These are phyloP conservation scores for Gastrophysa polygoni DNA, from an alignment of 2,888 invertebrate genomes.

Conservation along the genomic window DNA sequence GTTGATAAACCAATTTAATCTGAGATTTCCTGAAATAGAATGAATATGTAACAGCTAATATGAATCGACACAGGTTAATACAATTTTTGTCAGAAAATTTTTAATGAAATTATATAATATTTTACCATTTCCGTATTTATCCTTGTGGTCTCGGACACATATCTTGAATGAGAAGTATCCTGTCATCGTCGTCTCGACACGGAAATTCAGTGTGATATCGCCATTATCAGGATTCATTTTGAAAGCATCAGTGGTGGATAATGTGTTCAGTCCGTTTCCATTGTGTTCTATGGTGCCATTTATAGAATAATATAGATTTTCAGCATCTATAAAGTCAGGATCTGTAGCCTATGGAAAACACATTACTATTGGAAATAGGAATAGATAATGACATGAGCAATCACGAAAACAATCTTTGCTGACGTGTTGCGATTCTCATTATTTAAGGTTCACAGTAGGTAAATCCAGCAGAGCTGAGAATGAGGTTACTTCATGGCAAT, in stretches of 20 bases:
- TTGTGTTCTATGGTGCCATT: slow-evolving; percentile 29
- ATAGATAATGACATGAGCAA: too few relatives aligned
- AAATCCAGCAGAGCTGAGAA: too few relatives aligned
- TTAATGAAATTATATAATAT: background rate
- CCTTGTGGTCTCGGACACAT: slow-evolving; percentile 59
- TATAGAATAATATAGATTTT: slow-evolving; percentile 41
- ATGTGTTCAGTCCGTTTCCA: slow-evolving; percentile 36
- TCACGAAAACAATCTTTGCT: too few relatives aligned
- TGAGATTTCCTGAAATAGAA: too few relatives aligned
- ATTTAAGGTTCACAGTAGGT: too few relatives aligned
- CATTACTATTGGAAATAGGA: too few relatives aligned
- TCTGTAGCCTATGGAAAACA: slow-evolving; percentile 62
- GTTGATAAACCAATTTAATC: too few relatives aligned
- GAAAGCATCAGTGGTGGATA: slow-evolving; percentile 50
- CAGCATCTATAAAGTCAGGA: slow-evolving; percentile 46
- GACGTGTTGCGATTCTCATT: too few relatives aligned
- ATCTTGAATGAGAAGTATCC: slow-evolving; percentile 68
- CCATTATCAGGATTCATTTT: slow-evolving; percentile 48
- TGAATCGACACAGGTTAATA: too few relatives aligned
- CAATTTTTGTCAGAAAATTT: slow-evolving; percentile 46
- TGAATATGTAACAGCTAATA: too few relatives aligned
- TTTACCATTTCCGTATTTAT: slow-evolving; percentile 36
- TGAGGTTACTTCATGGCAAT: too few relatives aligned
- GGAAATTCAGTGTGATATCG: slow-evolving; percentile 60
- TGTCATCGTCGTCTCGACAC: slow-evolving; percentile 62